Evolutionary conservation across 1,140 invertebrate genomes (phyloP), one percentile per base, ranked within the genome.

Genomic region (Patella vulgata): DNA sequence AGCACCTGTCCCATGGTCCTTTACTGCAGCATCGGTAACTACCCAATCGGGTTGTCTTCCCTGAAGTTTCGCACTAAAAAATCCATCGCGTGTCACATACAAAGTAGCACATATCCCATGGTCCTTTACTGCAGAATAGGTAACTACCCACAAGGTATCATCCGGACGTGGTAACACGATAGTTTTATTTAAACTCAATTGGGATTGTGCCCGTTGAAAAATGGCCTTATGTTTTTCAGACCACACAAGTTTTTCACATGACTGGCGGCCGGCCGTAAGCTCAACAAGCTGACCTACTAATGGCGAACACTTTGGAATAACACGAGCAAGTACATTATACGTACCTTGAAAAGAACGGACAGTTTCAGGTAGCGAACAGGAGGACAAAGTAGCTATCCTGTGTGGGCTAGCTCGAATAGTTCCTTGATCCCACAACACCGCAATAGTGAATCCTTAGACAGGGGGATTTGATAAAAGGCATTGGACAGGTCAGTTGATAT

Each of bases 71-170:
- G 69, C 69, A 40, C 69, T 71, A 30, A 68, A 60, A 21, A 71
- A 71, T 11, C 69, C 63, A 2, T 55, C 51, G 14, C 46, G 36
- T 58, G 55, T 23, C 5, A 70, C 46, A 31, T 69, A 71, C 27
- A 63, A 19, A 8, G 68, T 74, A 30, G 66, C 66, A 14, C 60
- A 47, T 19, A 71, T 53, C 5, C 55, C 63, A 43, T 33, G 28
- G 21, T 36, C 39, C 28, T 52, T 56, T 0, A 63, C 42, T 17
- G 63, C 30, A 40, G 59, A 64, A 56, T 70, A 63, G 2, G 47
- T 74, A 0, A 75, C 64, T 28, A 74, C 71, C 63, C 68, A 74
- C 9, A 65, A 31, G 30, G 59, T 14, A 43, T 74, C 66, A 21
- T 23, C 21, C 23, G 44, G 19, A 30, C 48, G 12, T 21, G 74